Evolutionary conservation across 2,113 vertebrate species (phyloP).

Genomic region (Myanophis thanlyinensis): DNA sequence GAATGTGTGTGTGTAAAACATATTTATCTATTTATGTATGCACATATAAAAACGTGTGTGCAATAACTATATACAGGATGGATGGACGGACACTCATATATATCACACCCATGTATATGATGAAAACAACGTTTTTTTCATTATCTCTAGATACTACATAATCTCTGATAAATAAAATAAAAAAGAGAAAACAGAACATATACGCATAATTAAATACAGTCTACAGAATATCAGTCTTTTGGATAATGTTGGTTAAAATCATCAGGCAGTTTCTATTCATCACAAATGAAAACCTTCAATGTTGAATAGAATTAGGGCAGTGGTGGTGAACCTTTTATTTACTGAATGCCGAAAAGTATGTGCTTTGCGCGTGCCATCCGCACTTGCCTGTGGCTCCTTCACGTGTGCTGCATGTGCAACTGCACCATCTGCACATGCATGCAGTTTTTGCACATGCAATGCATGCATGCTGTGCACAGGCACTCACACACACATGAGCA

Average conservation of each 20-base stretch:
- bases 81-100: no score
- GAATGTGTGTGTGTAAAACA: neutral
- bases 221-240: neutral
- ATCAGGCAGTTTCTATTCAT: neutral
- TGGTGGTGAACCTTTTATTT: no score
- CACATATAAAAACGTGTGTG: neutral
- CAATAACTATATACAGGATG: neutral
- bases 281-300: neutral
- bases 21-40: neutral
- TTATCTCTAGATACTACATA: neutral
- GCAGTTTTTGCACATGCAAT: no score
- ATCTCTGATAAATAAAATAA: neutral
- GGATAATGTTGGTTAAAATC: neutral
- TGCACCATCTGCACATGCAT: no score
- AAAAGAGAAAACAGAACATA: neutral
- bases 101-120: neutral
- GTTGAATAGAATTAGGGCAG: no score
- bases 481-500: no score
- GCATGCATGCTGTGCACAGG: no score
- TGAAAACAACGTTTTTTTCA: neutral
- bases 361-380: no score
- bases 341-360: no score
- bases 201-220: neutral
- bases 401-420: no score
- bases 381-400: no score